Evolutionary conservation across 2,113 vertebrate species (phyloP).

Genomic region (Synchiropus splendidus): DNA sequence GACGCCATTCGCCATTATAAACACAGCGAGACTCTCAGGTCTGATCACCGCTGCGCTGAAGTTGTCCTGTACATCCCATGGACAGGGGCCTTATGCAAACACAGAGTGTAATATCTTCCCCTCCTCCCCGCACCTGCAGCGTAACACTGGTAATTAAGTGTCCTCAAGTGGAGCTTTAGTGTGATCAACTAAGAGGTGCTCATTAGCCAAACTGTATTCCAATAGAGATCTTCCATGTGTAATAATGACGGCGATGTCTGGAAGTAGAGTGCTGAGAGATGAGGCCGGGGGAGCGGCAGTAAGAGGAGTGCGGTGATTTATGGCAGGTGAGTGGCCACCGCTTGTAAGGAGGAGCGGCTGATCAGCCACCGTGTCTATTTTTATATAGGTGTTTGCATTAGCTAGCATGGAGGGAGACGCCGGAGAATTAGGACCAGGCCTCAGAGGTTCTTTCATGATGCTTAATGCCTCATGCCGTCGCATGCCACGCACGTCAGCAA

Average conservation of each 20-base stretch:
- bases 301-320: slow-evolving; percentile 49
- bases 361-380: slow-evolving; percentile 45
- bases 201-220: slow-evolving; percentile 64
- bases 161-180: slow-evolving; percentile 66
- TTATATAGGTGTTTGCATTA: slow-evolving; percentile 46
- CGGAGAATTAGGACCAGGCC: too few species aligned
- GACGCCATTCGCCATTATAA: too few species aligned
- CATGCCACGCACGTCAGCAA: too few species aligned
- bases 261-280: slow-evolving; percentile 44
- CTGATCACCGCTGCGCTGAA: too few species aligned
- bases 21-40: slow-evolving; percentile 35
- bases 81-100: slow-evolving; percentile 30
- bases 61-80: neutral
- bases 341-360: slow-evolving; percentile 49
- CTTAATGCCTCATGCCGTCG: too few species aligned
- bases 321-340: slow-evolving; percentile 43
- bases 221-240: slow-evolving; percentile 51
- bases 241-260: slow-evolving; percentile 49
- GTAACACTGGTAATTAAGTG: slow-evolving; percentile 65
- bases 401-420: too few species aligned
- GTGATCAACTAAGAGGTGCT: slow-evolving; percentile 65
- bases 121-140: slow-evolving; percentile 34
- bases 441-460: too few species aligned
- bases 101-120: slow-evolving; percentile 26
- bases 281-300: slow-evolving; percentile 40